Evolutionary conservation across 2,888 invertebrate genomes (phyloP), one percentile per base, ranked within the genome.

Genomic region (Papilio demoleus): DNA sequence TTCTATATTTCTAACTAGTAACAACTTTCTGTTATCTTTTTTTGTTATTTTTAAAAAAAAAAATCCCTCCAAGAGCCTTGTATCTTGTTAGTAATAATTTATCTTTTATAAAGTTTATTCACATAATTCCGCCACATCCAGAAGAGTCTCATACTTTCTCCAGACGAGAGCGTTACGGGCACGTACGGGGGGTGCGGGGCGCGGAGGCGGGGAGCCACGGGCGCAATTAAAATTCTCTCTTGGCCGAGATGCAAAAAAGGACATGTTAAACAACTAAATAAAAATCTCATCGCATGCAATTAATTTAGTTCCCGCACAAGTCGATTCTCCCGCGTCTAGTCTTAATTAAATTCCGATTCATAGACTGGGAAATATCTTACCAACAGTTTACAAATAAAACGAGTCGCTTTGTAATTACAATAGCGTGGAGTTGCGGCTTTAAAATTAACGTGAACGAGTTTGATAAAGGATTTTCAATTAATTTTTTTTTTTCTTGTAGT

Each of bases 261-360:
- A 45, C 53, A 58, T 22, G 34, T 58, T 45, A 9, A 45, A 56
- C 27, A 56, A 56, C 31, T 56, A 17, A 31, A 56, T 56, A 4
- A 56, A 56, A 56, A 56, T 64, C 40, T 12, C 63, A 47, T 47
- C 38, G 38, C 17, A 17, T 40, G 38, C 58, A 38, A 59, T 68
- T 68, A 47, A 68, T 64, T 64, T 19, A 11, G 42, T 38, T 24
- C 58, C 14, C 40, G 34, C 17, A 14, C 63, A 34, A 58, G 17
- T 45, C 63, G 63, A 56, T 67, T 34, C 62, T 56, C 56, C 31
- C 6, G 31, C 53, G 31, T 31, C 53, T 31, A n/a, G 62, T 58
- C 34, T n/a, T 68, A 68, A 68, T 68, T 68, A 68, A 68, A 68
- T 63, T 63, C 63, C 47, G 8, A 27, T 63, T 63, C 36, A 50